phyloP scores from a whole-genome alignment of 2,888 invertebrate species.

The Byasa hedistus region DNA sequence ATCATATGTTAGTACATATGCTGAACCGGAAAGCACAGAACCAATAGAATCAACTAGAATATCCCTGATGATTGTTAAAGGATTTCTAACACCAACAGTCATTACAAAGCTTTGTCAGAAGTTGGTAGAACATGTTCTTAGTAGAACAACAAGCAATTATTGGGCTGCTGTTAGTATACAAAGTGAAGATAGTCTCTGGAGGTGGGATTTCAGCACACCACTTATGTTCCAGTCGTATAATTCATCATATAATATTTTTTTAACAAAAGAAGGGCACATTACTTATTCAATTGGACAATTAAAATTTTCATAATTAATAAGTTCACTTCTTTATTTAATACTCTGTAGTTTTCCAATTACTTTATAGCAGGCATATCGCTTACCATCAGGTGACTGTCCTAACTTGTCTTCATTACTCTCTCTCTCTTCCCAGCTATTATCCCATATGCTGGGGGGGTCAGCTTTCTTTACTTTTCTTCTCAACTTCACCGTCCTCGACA shows the following conservation, averaged over 20 bases:
- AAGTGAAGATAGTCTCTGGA: conserved; percentile 63
- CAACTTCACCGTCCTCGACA: no score
- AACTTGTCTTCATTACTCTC: no score
- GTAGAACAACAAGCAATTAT: conserved; percentile 51
- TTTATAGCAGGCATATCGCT: no score
- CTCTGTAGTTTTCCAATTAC: no score
- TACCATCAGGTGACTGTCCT: no score
- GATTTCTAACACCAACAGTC: conserved; percentile 53
- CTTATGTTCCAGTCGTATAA: conserved; percentile 64
- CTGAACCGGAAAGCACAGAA: conserved; percentile 53
- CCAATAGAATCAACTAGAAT: conserved; percentile 57
- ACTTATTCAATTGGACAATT: conserved; percentile 62
- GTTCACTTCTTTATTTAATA: no score
- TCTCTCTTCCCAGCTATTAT: no score
- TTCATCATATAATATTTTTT: conserved; percentile 58
- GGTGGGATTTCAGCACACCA: conserved; percentile 50
- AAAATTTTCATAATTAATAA: conserved; percentile 56
- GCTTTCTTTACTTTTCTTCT: no score
- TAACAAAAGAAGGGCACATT: conserved; percentile 45
- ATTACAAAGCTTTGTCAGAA: conserved; percentile 47
- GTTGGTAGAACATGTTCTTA: conserved; percentile 48
- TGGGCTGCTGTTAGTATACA: conserved; percentile 65
- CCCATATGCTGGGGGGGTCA: no score
- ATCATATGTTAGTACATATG: conserved; percentile 61
- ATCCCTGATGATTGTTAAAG: conserved; percentile 54